Base-by-base conservation (phyloP, 1,140 invertebrate genomes). In the Drosophila tsacasi region DNA sequence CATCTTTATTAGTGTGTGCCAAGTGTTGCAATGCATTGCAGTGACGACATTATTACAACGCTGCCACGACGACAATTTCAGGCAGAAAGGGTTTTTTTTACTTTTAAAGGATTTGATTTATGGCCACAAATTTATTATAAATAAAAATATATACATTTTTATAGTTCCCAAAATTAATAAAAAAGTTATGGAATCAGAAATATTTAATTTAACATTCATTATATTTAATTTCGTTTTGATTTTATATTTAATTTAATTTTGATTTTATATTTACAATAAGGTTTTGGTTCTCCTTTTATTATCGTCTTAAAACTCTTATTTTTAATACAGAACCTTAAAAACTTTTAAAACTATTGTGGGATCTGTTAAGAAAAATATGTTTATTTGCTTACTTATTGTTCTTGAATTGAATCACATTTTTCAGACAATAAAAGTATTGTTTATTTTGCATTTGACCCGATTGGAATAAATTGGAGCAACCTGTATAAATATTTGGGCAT, bases 21-120 rank as follows among this genome's bases (percentile, higher is more conserved):
- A 72, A 72, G 68, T 72, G 68, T 69, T 69, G 68, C 64, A 69
- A 25, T 69, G 62, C 27, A 32, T 32, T 66, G 35, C 62, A 66
- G 62, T 40, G 66, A 66, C 46, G 46, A 66, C 63, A 61, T 62
- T 62, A 57, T 66, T 61, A 46, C 42, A 44, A 49, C 42, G 21
- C 37, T 5, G 47, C 66, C 25, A 37, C 40, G 50, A 67, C 52
- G 66, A 30, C 63, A 49, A 19, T 58, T 58, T 47, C 40, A 49
- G 49, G 13, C 32, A 68, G 5, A 9, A 47, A 40, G 8, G 17
- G 13, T 17, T 60, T 60, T 42, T 57, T 55, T 32, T 55, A 32
- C 30, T 12, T 0, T 32, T 32, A 10, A 32, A 32, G 37, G 35
- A 15, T 19, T 42, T 1, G 4, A 19, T 10, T 19, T 42, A 42